phyloP scores from a whole-genome alignment of 1,140 invertebrate species.

The Metaphire vulgaris region DNA sequence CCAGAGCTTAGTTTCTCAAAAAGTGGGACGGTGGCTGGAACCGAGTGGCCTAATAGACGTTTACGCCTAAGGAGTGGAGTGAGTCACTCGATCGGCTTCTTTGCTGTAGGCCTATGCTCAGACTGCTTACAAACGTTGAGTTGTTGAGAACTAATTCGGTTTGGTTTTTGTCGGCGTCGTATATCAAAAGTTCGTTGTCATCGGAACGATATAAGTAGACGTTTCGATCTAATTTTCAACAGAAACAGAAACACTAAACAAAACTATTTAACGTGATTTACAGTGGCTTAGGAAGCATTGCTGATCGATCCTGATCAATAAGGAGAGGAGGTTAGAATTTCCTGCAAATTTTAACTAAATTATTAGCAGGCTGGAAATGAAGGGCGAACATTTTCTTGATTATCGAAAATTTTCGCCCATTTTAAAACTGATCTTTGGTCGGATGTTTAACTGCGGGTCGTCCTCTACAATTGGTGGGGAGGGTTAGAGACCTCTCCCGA shows the following conservation, averaged over 20 bases:
- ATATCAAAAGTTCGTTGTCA: constrained; percentile 64
- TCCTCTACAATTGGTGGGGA: too few species aligned
- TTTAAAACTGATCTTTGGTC: constrained; percentile 8
- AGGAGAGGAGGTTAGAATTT: neutral
- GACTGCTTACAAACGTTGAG: neutral
- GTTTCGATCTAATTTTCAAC: constrained; percentile 31
- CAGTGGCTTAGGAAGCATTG: too few species aligned
- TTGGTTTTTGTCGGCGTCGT: constrained; percentile 65
- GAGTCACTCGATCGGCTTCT: too few species aligned
- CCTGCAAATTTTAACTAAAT: neutral
- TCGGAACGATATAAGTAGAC: constrained; percentile 52
- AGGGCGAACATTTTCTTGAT: constrained; percentile 49
- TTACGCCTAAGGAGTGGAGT: too few species aligned
- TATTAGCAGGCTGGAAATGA: neutral
- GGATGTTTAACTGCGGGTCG: too few species aligned
- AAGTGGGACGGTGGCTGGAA: too few species aligned
- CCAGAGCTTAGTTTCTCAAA: too few species aligned
- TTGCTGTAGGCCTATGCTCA: too few species aligned
- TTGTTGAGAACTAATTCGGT: constrained; percentile 65
- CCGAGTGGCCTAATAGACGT: too few species aligned
- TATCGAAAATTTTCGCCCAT: constrained; percentile 35
- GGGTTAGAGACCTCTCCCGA: too few species aligned
- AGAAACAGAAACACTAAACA: neutral
- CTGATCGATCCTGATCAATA: neutral
- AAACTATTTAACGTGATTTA: neutral